Evolutionary conservation across 2,888 invertebrate genomes (phyloP).

Genomic region (Neria commutata): DNA sequence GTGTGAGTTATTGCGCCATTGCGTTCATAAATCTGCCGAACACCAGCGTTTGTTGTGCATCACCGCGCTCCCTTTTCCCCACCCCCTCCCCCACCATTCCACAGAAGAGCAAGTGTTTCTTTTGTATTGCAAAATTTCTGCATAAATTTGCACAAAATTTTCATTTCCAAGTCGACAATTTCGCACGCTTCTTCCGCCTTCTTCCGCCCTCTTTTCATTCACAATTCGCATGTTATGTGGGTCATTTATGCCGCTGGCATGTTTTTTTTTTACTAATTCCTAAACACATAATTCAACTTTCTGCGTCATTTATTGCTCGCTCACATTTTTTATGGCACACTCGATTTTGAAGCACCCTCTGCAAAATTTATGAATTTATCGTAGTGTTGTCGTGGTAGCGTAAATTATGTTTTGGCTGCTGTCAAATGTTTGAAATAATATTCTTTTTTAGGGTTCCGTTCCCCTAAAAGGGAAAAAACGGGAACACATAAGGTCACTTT

Average conservation of each 20-base stretch:
- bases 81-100: not conserved
- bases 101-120: not conserved
- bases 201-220: not conserved
- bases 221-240: not conserved
- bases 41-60: too few species aligned
- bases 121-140: not conserved
- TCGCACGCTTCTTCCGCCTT: too few species aligned
- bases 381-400: not conserved
- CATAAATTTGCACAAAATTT: slow-evolving; percentile 3
- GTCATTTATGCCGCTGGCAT: not conserved
- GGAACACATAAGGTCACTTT: too few species aligned
- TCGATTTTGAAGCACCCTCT: not conserved
- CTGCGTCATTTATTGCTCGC: not conserved
- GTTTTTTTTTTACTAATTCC: not conserved
- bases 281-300: not conserved
- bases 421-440: too few species aligned
- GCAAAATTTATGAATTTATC: not conserved
- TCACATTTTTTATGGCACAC: not conserved
- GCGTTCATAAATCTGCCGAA: too few species aligned
- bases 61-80: not conserved
- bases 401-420: too few species aligned
- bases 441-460: too few species aligned
- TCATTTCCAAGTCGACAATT: not conserved
- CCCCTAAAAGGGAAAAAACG: too few species aligned
- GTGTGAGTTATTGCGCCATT: too few species aligned